Conservation (phyloP, 2,797 vertebrate genomes). For the Lateolabrax maculatus region DNA sequence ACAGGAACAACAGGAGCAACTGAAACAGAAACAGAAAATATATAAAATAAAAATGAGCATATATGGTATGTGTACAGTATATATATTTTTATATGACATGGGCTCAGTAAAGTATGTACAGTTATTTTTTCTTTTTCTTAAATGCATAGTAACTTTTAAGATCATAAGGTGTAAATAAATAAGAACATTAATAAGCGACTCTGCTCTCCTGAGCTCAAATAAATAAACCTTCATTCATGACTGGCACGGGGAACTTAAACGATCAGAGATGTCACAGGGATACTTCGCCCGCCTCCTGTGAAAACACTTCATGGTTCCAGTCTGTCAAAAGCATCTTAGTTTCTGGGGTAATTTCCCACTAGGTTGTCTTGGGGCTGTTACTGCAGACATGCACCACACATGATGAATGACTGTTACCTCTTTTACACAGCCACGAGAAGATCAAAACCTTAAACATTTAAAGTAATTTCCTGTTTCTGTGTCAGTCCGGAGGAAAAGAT, state of each 20-base stretch:
- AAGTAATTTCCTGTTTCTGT: conserved; percentile 16
- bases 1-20: conserved; percentile 66
- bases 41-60: conserved; percentile 75
- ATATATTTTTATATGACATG: conserved; percentile 73
- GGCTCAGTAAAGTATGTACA: conserved; percentile 76
- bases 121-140: conserved; percentile 56
- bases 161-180: conserved; percentile 84
- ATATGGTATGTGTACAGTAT: conserved; percentile 75
- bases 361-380: conserved; percentile 8
- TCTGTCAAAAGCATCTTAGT: conserved; percentile 47
- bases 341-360: conserved; percentile 11
- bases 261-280: conserved; percentile 18
- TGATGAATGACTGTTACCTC: not conserved
- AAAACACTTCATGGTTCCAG: conserved; percentile 24
- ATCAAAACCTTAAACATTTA: conserved; percentile 17
- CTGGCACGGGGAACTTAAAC: conserved; percentile 36
- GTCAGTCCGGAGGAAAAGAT: not conserved
- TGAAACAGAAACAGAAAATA: conserved; percentile 53
- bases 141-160: conserved; percentile 86
- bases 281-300: not conserved
- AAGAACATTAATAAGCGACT: conserved; percentile 76
- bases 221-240: conserved; percentile 77
- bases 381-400: not conserved
- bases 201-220: conserved; percentile 82
- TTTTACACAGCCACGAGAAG: conserved; percentile 4